Percentiles rank a stretch among this genome's conserved stretches.
These are phyloP conservation scores for Protonibea diacanthus DNA, from an alignment of 2,797 vertebrate genomes.

Conservation along the genomic window DNA sequence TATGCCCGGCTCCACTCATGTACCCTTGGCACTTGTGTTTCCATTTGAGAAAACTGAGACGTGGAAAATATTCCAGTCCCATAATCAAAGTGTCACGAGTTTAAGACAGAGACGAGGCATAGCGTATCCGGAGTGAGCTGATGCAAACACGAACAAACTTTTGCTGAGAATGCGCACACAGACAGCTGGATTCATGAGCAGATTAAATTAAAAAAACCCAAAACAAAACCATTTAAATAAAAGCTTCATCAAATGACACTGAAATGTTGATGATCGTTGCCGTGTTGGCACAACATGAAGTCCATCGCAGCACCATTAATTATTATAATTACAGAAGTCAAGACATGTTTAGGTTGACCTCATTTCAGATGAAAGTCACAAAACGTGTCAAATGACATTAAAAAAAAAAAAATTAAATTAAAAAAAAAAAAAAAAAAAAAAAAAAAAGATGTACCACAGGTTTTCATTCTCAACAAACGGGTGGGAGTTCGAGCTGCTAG, in stretches of 20 bases:
- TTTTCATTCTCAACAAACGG: slow-evolving; percentile 56
- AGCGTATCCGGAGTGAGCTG: slow-evolving; percentile 45
- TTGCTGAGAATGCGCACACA: slow-evolving; percentile 48
- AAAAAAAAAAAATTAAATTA: slow-evolving; percentile 30
- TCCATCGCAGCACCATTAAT: slow-evolving; percentile 75
- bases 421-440: slow-evolving; percentile 22
- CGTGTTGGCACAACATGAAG: slow-evolving; percentile 63
- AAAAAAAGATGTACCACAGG: slow-evolving; percentile 70
- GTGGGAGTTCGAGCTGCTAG: slow-evolving; percentile 70
- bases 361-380: slow-evolving; percentile 53
- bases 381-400: slow-evolving; percentile 53
- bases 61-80: slow-evolving; percentile 33
- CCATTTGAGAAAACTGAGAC: slow-evolving; percentile 40
- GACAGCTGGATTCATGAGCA: slow-evolving; percentile 42
- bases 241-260: slow-evolving; percentile 56
- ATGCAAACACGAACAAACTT: slow-evolving; percentile 46
- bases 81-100: slow-evolving; percentile 42
- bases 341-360: slow-evolving; percentile 55
- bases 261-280: slow-evolving; percentile 68
- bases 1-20: slow-evolving; percentile 51
- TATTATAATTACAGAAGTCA: slow-evolving; percentile 62
- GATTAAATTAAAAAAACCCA: slow-evolving; percentile 57
- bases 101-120: slow-evolving; percentile 40
- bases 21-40: slow-evolving; percentile 51
- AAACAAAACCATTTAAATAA: slow-evolving; percentile 67